Evolutionary conservation across 2,113 vertebrate species (phyloP), one percentile per base, ranked within the genome.

Genomic region (Takifugu bimaculatus): DNA sequence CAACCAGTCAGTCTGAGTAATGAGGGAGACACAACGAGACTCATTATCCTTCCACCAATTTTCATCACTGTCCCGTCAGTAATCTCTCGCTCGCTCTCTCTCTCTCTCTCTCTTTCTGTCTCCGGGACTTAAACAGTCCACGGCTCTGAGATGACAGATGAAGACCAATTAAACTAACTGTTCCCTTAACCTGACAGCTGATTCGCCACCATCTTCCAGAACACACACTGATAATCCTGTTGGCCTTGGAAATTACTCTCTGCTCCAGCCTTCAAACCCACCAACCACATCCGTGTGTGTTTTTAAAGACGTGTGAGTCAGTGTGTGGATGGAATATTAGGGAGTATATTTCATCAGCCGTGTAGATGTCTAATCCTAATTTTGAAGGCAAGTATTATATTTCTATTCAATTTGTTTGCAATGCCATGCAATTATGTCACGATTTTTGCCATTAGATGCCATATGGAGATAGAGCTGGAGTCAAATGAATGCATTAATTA

Each of bases 11-110:
- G 78, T 87, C 81, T 75, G 79, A 86, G 87, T 91, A 89, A 91
- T 87, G 82, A 88, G 81, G 78, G 74, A 14, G 80, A 85, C 75
- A 82, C 76, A 88, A 81, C 74, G 67, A 80, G 81, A 87, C 85
- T 90, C 89, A 89, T 89, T 90, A 91, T 89, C 88, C 82, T 78
- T 70, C 66, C 47, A 86, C 81, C 83, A 78, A 79, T 84, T 90
- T 88, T 90, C 85, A 86, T 85, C 87, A 83, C 84, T 85, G 84
- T 90, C 83, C 85, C 53, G 75, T 91, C 87, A 88, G 81, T 82
- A 80, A 79, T 85, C 71, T 74, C 56, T 45, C 62, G 57, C 63
- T 58, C 57, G n/a, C n/a, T 50, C 9, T 50, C 27, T n/a, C 27
- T 63, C 50, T 58, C 54, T 12, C 39, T 59, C 48, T 57, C 42